These are phyloP conservation scores for Scaptodrosophila lebanonensis DNA, from an alignment of 1,140 invertebrate genomes.

Conservation along the genomic window DNA sequence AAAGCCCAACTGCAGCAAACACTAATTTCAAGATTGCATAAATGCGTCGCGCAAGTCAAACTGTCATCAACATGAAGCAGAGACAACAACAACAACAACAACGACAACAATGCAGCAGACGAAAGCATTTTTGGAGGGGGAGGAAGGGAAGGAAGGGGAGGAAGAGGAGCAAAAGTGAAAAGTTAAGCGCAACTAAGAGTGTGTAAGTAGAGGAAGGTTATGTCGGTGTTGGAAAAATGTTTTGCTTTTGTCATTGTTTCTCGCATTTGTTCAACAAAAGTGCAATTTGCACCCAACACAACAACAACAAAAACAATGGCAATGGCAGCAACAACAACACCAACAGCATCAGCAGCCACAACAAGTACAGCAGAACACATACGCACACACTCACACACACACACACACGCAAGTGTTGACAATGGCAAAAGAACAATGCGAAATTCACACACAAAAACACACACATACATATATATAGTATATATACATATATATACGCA, in stretches of 20 bases:
- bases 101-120: too few relatives aligned
- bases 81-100: conserved; percentile 17
- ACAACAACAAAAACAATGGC: conserved; percentile 16
- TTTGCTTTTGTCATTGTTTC: conserved; percentile 59
- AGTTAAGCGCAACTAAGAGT: conserved; percentile 67
- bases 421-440: conserved; percentile 55
- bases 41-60: conserved; percentile 53
- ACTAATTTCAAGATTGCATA: conserved; percentile 57
- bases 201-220: conserved; percentile 51
- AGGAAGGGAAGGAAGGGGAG: too few relatives aligned
- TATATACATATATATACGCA: conserved; percentile 14
- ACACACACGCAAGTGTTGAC: conserved; percentile 54
- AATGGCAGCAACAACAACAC: background rate
- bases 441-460: conserved; percentile 38
- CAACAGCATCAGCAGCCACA: too few relatives aligned
- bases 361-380: too few relatives aligned
- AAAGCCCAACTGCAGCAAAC: conserved; percentile 19
- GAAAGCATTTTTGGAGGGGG: conserved; percentile 34
- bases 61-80: conserved; percentile 56
- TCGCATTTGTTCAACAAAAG: conserved; percentile 70
- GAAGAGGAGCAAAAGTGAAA: conserved; percentile 57
- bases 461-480: background rate
- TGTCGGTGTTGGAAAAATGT: conserved; percentile 41
- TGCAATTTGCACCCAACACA: conserved; percentile 72
- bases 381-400: too few relatives aligned